Base-by-base conservation (phyloP, 2,113 vertebrate genomes). In the Ciconia stormi region DNA sequence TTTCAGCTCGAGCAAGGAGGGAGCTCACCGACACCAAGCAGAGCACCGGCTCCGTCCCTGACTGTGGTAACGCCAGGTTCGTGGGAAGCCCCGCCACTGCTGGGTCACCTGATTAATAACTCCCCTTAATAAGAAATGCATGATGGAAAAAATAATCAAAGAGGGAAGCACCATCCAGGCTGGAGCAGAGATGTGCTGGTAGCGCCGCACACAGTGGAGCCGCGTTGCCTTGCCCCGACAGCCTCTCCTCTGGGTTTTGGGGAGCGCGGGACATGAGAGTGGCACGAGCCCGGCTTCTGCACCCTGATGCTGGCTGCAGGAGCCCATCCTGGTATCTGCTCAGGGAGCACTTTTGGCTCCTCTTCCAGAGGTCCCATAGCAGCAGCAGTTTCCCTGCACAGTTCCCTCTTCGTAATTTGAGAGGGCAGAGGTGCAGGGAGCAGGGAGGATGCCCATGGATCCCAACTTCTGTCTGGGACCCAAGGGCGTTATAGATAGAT, bases 151-250 rank as follows among this genome's bases (percentile, higher is more conserved):
- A 74, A 18, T 17, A n/a, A 56, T 72, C 22, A 32, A 62, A 36
- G 5, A 69, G 18, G 25, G 50, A 81, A 62, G 44, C 20, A 11
- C 10, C 0, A 0, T 47, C 58, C 36, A 15, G 46, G 32, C 29
- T 67, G 53, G 20, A 58, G 22, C 30, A 56, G 63, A 59, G 22
- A 32, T 18, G 13, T 10, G 20, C 36, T 52, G 56, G 17, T 55
- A 67, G 42, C 0, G 0, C 44, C 0, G 0, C 36, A 16, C 0
- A 1, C 0, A 0, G 18, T 29, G 52, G 17, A 82, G 40, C 1
- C 1, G 27, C 7, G 1, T 27, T 71, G 50, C 56, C 58, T 66
- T 34, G 27, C 78, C 56, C 65, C 4, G 1, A 0, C 23, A 61
- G 21, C 20, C 1, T 16, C 10, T 4, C 7, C 26, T 85, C 38